These are phyloP conservation scores for Isurus oxyrinchus DNA, from an alignment of 2,113 vertebrate species.

Conservation along the genomic window DNA sequence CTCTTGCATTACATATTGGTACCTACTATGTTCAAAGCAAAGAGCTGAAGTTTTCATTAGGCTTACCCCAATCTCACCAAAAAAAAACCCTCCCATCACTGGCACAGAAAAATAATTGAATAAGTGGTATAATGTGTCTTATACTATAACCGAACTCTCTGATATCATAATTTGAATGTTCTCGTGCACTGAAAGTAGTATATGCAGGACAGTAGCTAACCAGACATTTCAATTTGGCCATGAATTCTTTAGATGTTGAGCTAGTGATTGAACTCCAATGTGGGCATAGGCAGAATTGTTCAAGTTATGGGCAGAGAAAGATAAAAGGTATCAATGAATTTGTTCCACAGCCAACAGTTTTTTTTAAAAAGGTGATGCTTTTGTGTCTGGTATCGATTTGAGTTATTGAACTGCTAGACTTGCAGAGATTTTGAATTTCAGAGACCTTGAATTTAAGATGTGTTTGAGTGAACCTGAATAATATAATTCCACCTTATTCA, in stretches of 20 bases:
- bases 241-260: background rate
- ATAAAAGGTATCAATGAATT: background rate
- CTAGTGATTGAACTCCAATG: background rate
- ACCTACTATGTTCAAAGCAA: background rate
- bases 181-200: background rate
- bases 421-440: background rate
- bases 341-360: background rate
- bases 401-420: background rate
- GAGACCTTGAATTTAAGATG: background rate
- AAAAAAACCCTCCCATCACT: background rate
- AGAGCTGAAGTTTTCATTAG: background rate
- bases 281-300: background rate
- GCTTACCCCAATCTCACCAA: background rate
- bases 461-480: background rate
- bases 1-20: background rate
- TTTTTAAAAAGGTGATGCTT: background rate
- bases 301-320: background rate
- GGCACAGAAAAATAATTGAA: background rate
- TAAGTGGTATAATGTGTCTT: background rate
- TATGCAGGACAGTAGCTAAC: background rate
- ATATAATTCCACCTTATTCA: background rate
- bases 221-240: background rate
- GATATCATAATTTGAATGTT: background rate
- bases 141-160: background rate
- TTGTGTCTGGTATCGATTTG: background rate